Conservation (phyloP, 2,797 vertebrate genomes). For the Brachyrhaphis roseni region DNA sequence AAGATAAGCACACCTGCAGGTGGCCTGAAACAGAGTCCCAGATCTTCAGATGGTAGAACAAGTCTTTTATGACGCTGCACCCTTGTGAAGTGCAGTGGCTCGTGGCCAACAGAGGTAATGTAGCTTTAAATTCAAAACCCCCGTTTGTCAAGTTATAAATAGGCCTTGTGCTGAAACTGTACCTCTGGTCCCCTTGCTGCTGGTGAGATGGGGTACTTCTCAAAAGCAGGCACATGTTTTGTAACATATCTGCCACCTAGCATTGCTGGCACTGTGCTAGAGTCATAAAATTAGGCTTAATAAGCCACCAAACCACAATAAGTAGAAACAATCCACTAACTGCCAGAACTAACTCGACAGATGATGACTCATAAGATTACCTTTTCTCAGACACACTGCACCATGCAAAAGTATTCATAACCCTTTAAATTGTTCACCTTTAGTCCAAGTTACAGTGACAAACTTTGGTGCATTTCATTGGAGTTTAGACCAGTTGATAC, state of each 20-base stretch:
- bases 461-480: neutral
- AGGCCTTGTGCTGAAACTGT: slow-evolving; percentile 69
- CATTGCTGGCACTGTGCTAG: slow-evolving; percentile 34
- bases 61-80: neutral
- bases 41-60: neutral
- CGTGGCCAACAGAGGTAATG: slow-evolving; percentile 32
- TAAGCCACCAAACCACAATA: slow-evolving; percentile 46
- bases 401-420: neutral
- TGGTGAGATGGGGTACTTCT: slow-evolving; percentile 37
- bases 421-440: neutral
- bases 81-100: neutral
- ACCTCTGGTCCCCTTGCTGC: slow-evolving; percentile 40
- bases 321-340: slow-evolving; percentile 17
- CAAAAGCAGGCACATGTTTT: slow-evolving; percentile 14
- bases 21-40: neutral
- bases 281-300: slow-evolving; percentile 59
- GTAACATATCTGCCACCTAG: slow-evolving; percentile 18
- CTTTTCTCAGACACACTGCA: neutral
- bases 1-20: slow-evolving; percentile 6
- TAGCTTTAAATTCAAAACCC: slow-evolving; percentile 75
- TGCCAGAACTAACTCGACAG: neutral
- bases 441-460: neutral
- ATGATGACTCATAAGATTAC: neutral
- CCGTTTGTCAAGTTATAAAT: slow-evolving; percentile 72
- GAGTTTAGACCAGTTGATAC: neutral